phyloP scores from a whole-genome alignment of 2,888 invertebrate species.

The Eristalinus sepulchralis region DNA sequence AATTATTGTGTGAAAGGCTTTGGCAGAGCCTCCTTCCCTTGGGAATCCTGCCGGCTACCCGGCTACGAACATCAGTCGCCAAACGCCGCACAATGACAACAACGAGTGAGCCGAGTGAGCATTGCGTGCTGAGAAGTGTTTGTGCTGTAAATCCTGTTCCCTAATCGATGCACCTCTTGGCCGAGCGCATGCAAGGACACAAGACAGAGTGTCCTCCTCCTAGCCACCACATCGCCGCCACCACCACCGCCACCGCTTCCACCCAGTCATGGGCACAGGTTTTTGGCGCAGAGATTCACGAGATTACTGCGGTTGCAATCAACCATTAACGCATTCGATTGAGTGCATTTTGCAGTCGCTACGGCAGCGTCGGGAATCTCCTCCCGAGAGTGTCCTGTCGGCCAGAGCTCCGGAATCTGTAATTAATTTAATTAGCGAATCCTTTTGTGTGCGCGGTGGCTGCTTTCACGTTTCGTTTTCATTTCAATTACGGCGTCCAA shows the following conservation, averaged over 20 bases:
- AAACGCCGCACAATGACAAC: neutral
- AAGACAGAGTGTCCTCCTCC: neutral
- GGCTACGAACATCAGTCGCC: neutral
- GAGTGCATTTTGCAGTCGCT: neutral
- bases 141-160: slow-evolving; percentile 17
- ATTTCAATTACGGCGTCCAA: slow-evolving; percentile 16
- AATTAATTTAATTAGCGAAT: slow-evolving; percentile 65
- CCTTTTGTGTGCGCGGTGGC: slow-evolving; percentile 46
- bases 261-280: neutral
- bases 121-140: slow-evolving; percentile 60
- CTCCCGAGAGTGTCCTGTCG: neutral
- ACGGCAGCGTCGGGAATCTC: neutral
- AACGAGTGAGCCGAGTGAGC: neutral
- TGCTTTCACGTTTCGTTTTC: slow-evolving; percentile 17
- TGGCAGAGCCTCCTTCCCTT: slow-evolving; percentile 1
- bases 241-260: too few species aligned
- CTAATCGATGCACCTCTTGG: neutral
- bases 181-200: slow-evolving; percentile 12
- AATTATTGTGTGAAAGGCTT: slow-evolving; percentile 63
- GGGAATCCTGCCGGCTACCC: neutral
- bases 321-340: slow-evolving; percentile 47
- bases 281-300: neutral
- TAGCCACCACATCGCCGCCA: too few species aligned
- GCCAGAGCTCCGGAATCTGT: slow-evolving; percentile 34
- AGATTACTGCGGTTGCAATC: slow-evolving; percentile 46